Percentiles rank a stretch among this genome's conserved stretches.
Conservation (phyloP, 2,888 invertebrate genomes). For the Coelinius sp. region DNA sequence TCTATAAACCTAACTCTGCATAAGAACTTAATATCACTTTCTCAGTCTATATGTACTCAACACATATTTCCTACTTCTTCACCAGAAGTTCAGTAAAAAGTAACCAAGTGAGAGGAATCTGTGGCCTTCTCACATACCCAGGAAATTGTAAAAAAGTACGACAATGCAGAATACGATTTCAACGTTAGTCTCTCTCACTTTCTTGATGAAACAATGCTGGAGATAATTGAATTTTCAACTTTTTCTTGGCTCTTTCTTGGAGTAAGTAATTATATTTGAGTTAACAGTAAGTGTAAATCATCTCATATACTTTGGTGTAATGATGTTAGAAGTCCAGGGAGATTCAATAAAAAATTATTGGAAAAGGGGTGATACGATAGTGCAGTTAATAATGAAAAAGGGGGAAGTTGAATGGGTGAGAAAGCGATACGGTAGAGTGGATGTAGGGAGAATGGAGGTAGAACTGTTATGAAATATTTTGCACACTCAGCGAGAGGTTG, state of each 20-base stretch:
- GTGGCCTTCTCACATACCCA: background rate
- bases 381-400: conserved; percentile 11
- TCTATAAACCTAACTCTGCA: conserved; percentile 47
- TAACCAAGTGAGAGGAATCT: background rate
- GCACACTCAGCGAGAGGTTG: conserved; percentile 54
- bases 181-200: background rate
- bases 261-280: background rate
- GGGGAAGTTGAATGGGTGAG: conserved; percentile 27
- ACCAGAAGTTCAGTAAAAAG: background rate
- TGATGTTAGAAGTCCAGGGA: background rate
- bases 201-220: background rate
- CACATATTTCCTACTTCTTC: conserved; percentile 11
- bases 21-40: conserved; percentile 54
- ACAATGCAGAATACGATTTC: background rate
- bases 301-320: background rate
- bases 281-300: background rate
- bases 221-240: conserved; percentile 11
- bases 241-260: background rate
- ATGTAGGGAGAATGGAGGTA: conserved; percentile 54
- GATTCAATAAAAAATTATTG: conserved; percentile 25
- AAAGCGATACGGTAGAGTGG: conserved; percentile 39
- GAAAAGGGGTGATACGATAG: conserved; percentile 27
- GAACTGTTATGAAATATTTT: conserved; percentile 56
- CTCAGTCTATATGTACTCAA: conserved; percentile 22
- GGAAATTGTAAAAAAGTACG: background rate